Evolutionary conservation across 2,888 invertebrate genomes (phyloP), one percentile per base, ranked within the genome.

Genomic region (Carpatolechia fugitivella): DNA sequence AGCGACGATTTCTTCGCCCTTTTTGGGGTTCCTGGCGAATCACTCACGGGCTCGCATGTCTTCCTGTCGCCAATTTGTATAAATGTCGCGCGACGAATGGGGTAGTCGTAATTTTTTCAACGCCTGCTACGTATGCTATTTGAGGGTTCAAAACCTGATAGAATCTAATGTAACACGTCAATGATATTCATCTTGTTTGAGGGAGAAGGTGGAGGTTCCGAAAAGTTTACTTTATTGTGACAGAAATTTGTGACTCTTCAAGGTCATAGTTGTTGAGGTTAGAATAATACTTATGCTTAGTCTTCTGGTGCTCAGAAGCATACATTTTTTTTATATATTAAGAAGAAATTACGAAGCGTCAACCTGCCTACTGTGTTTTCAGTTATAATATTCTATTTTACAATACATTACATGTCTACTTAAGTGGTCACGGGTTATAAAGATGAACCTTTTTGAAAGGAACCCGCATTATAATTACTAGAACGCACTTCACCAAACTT

Each of bases 1-100:
- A 56, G 61, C 68, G 70, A 68, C 66, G 63, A 65, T 66, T 70
- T 64, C 65, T 68, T 63, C 61, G 63, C 63, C 69, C 64, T 62
- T 67, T 66, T 68, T 64, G 60, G 63, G 64, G 55, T 50, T 50
- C 50, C 36, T 11, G 29, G 50, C 50, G n/a, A 50, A 50, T 50
- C 50, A 36, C 24, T 36, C 13, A n/a, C 29, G 13, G 50, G 38
- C 24, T 11, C 50, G 50, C 38, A 50, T 16, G 50, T 50, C 50
- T 50, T 50, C 50, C 50, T 50, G 50, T 50, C 50, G 38, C 3
- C 50, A 29, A 50, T 50, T 50, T 50, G 50, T 50, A 35, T 31
- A 31, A 47, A 16, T 47, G 47, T 20, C 31, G 18, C 7, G 14
- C 10, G 1, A 31, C 7, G 31, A 30, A 47, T 29, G 46, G 30